phyloP scores from a whole-genome alignment of 1,140 invertebrate species.

The Hydropsyche tenuis region DNA sequence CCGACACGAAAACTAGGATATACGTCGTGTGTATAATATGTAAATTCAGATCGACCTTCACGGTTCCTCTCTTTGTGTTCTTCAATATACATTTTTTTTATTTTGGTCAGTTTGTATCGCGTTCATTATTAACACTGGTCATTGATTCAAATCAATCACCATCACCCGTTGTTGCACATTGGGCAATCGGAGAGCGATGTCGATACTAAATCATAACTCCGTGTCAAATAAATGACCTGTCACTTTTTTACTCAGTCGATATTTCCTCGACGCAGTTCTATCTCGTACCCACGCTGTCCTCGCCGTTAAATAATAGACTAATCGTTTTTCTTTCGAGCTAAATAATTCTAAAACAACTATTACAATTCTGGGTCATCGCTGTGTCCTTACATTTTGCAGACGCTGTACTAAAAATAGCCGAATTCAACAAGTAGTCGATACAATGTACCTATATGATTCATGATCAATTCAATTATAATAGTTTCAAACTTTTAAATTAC shows the following conservation, averaged over 20 bases:
- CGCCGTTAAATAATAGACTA: neutral
- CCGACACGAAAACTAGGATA: neutral
- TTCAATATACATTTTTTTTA: neutral
- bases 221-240: constrained; percentile 27
- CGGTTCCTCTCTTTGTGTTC: neutral
- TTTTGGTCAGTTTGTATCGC: neutral
- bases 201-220: constrained; percentile 16
- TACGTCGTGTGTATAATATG: constrained; percentile 18
- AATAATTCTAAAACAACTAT: no score
- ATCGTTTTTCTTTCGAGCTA: no score
- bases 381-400: no score
- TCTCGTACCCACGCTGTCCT: constrained; percentile 21
- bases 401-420: no score
- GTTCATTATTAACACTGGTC: constrained; percentile 10
- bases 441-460: no score
- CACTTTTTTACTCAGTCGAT: constrained; percentile 8
- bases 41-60: constrained; percentile 20
- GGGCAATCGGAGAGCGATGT: constrained; percentile 19
- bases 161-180: constrained; percentile 22
- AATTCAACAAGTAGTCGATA: no score
- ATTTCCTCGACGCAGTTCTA: neutral
- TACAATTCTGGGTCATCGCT: no score
- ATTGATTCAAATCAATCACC: constrained; percentile 26
- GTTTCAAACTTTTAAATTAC: no score
- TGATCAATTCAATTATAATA: no score